phyloP scores from a whole-genome alignment of 2,888 invertebrate species.

The Ophion slaviceki region DNA sequence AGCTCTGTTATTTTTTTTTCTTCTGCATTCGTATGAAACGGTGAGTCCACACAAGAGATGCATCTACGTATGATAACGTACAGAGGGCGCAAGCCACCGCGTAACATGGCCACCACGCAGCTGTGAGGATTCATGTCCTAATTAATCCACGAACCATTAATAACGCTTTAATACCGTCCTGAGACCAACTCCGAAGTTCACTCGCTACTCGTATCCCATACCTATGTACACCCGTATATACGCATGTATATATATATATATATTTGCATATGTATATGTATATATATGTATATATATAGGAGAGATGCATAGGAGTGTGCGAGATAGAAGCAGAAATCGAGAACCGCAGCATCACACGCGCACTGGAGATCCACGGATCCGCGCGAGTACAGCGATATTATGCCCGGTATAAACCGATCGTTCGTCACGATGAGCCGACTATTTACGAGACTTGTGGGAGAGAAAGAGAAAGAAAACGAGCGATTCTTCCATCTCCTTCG shows the following conservation, averaged over 20 bases:
- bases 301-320: slow-evolving; percentile 26
- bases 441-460: slow-evolving; percentile 65
- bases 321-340: slow-evolving; percentile 33
- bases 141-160: slow-evolving; percentile 72
- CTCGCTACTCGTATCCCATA: slow-evolving; percentile 34
- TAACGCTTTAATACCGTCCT: slow-evolving; percentile 68
- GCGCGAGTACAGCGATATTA: slow-evolving; percentile 43
- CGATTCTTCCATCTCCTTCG: slow-evolving; percentile 50
- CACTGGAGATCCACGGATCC: slow-evolving; percentile 43
- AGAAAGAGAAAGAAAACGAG: slow-evolving; percentile 41
- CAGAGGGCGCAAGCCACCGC: slow-evolving; percentile 16
- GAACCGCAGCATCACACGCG: slow-evolving; percentile 28
- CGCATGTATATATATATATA: slow-evolving; percentile 8
- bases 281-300: background rate
- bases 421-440: slow-evolving; percentile 69
- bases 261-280: background rate
- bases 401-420: slow-evolving; percentile 60
- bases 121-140: slow-evolving; percentile 65
- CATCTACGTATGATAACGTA: slow-evolving; percentile 36
- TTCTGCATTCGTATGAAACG: background rate
- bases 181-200: slow-evolving; percentile 67
- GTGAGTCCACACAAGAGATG: slow-evolving; percentile 10
- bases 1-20: background rate
- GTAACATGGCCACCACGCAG: slow-evolving; percentile 41
- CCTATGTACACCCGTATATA: slow-evolving; percentile 33